Evolutionary conservation across 2,797 vertebrate genomes (phyloP).

Genomic region (Sardinella longiceps): DNA sequence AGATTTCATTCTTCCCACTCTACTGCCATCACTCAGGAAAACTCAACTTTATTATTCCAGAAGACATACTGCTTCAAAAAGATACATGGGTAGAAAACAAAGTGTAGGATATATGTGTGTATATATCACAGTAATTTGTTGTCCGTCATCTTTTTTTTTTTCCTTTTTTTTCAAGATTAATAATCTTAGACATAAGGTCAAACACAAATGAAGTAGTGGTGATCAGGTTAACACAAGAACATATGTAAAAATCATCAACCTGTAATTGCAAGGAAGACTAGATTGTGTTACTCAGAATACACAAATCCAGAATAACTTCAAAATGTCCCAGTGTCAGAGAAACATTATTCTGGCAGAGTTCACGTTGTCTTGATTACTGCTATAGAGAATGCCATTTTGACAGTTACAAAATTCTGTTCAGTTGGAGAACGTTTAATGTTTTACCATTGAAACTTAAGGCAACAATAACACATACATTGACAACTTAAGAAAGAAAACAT

Average conservation of each 20-base stretch:
- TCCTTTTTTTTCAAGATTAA: conserved; percentile 25
- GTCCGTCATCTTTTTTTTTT: conserved; percentile 17
- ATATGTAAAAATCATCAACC: conserved; percentile 34
- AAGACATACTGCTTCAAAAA: conserved; percentile 53
- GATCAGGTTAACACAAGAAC: conserved; percentile 29
- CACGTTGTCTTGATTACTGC: background rate
- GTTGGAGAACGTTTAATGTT: conserved; percentile 23
- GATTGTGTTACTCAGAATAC: conserved; percentile 14
- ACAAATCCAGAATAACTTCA: conserved; percentile 15
- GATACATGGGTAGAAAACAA: conserved; percentile 29
- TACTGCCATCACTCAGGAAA: conserved; percentile 54
- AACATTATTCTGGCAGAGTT: conserved; percentile 16
- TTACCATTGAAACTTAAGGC: conserved; percentile 51
- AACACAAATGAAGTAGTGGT: conserved; percentile 13
- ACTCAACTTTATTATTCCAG: conserved; percentile 43
- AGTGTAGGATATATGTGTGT: conserved; percentile 23
- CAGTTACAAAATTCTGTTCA: conserved; percentile 29
- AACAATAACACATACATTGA: conserved; percentile 38
- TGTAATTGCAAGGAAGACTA: conserved; percentile 40
- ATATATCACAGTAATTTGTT: conserved; percentile 20
- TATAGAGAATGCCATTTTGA: background rate
- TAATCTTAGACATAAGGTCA: conserved; percentile 17
- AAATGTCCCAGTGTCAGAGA: conserved; percentile 6
- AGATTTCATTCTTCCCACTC: conserved; percentile 52
- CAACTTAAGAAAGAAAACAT: conserved; percentile 23